Percentiles rank a stretch among this genome's conserved stretches.
Evolutionary conservation across 2,797 vertebrate genomes (phyloP).

Genomic region (Sphenodon punctatus): DNA sequence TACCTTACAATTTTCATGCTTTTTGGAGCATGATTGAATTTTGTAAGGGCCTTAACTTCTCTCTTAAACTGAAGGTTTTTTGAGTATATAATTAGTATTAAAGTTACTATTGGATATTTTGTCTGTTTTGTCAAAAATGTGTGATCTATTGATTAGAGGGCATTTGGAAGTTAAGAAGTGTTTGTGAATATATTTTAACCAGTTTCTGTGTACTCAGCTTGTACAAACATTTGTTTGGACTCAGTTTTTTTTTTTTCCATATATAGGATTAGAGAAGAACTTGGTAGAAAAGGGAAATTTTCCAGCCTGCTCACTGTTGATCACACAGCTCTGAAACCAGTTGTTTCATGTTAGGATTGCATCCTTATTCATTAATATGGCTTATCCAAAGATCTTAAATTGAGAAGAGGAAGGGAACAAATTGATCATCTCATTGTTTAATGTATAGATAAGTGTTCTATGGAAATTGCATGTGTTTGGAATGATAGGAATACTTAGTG

Average conservation of each 20-base stretch:
- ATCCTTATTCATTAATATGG: background rate
- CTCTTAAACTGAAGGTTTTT: too few species aligned
- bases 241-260: background rate
- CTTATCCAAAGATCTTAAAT: background rate
- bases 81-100: too few species aligned
- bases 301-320: background rate
- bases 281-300: background rate
- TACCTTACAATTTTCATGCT: too few species aligned
- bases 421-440: background rate
- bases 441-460: background rate
- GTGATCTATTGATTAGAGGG: background rate
- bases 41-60: too few species aligned
- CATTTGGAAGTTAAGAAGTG: background rate
- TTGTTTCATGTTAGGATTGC: background rate
- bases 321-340: background rate
- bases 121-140: too few species aligned
- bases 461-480: background rate
- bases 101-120: too few species aligned
- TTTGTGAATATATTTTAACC: background rate
- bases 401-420: background rate
- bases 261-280: background rate
- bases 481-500: background rate
- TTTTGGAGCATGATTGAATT: too few species aligned
- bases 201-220: background rate
- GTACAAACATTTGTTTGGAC: background rate